Evolutionary conservation across 2,113 vertebrate species (phyloP).

Genomic region (Takifugu bimaculatus): DNA sequence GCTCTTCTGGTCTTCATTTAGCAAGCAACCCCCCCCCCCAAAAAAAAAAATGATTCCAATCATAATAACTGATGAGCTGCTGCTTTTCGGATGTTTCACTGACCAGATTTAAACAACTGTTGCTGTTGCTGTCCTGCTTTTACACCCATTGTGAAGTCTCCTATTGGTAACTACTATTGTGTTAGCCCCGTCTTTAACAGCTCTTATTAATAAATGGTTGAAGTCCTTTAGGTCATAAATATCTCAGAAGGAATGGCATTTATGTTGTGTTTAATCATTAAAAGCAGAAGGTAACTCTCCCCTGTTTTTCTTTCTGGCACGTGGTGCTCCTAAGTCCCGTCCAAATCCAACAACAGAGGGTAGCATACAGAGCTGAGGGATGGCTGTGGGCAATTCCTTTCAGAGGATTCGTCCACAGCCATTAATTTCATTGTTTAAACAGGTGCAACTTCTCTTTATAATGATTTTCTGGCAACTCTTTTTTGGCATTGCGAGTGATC

Average conservation of each 20-base stretch:
- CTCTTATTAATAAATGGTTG: too few relatives aligned
- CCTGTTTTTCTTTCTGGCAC: slow-evolving; percentile 6
- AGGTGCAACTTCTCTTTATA: slow-evolving; percentile 19
- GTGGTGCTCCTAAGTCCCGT: slow-evolving; percentile 2
- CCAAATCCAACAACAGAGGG: slow-evolving; percentile 33
- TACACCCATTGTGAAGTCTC: too few relatives aligned
- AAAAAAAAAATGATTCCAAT: too few relatives aligned
- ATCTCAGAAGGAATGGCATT: neutral
- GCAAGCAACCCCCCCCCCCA: too few relatives aligned
- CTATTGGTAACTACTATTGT: too few relatives aligned
- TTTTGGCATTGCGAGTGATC: slow-evolving; percentile 3
- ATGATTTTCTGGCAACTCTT: neutral
- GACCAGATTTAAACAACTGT: too few relatives aligned
- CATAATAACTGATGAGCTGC: too few relatives aligned
- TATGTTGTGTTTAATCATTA: slow-evolving; percentile 1
- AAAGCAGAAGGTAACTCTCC: neutral
- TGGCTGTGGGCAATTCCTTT: slow-evolving; percentile 4
- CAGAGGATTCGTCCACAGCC: slow-evolving; percentile 8
- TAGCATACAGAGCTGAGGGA: slow-evolving; percentile 21
- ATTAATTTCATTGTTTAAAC: slow-evolving; percentile 43
- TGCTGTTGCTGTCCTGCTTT: too few relatives aligned
- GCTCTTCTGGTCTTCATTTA: too few relatives aligned
- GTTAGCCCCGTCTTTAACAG: too few relatives aligned
- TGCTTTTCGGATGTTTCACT: too few relatives aligned
- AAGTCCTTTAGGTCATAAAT: neutral